phyloP scores from a whole-genome alignment of 2,797 vertebrate genomes.

The Danionella dracula region DNA sequence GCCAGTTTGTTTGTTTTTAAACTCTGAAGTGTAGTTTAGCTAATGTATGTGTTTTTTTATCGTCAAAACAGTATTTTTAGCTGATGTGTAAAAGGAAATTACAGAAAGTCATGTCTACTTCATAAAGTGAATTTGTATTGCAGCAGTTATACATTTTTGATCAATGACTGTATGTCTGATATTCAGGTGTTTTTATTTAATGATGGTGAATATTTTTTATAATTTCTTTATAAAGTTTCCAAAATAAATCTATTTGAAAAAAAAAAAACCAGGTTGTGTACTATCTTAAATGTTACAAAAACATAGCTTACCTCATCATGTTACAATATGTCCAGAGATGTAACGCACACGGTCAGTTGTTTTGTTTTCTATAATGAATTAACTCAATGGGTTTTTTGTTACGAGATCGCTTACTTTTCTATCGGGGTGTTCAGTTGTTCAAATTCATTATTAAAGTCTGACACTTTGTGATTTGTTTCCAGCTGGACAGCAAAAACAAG shows the following conservation, averaged over 20 bases:
- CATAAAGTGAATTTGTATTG: background rate
- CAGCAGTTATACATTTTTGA: background rate
- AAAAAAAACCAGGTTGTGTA: too few species aligned
- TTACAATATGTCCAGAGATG: too few species aligned
- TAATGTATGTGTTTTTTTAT: background rate
- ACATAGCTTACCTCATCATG: too few species aligned
- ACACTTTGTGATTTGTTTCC: too few species aligned
- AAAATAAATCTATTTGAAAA: slow-evolving; percentile 17
- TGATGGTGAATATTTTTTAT: slow-evolving; percentile 7
- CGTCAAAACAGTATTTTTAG: background rate
- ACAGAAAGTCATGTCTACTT: background rate
- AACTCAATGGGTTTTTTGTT: too few species aligned
- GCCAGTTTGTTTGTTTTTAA: background rate
- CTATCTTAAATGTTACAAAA: too few species aligned
- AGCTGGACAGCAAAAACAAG: too few species aligned
- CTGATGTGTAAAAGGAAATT: background rate
- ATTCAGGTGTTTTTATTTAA: background rate
- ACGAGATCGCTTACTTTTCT: too few species aligned
- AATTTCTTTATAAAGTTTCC: slow-evolving; percentile 8
- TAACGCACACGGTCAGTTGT: too few species aligned
- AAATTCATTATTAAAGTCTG: too few species aligned
- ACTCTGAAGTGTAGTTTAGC: slow-evolving; percentile 4
- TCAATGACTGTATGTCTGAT: background rate
- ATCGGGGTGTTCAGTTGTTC: too few species aligned
- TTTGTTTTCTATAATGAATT: too few species aligned